These are phyloP conservation scores for Nowickia ferox DNA, from an alignment of 2,888 invertebrate genomes.

Conservation along the genomic window DNA sequence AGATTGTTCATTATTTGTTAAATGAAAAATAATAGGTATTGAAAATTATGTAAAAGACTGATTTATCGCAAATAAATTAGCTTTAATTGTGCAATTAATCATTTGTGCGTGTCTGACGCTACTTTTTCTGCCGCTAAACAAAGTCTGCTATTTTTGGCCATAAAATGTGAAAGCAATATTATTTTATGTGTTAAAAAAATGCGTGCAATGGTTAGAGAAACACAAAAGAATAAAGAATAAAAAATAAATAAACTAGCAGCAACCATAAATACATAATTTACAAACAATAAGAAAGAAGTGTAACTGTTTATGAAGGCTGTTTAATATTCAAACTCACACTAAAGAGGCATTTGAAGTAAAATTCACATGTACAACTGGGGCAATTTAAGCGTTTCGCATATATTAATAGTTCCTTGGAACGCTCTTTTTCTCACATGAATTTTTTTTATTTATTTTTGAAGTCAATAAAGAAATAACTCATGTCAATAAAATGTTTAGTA, in stretches of 20 bases:
- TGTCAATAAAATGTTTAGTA: conserved; percentile 6
- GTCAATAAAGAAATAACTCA: conserved; percentile 14
- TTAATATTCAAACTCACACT: conserved; percentile 42
- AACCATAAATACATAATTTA: conserved; percentile 59
- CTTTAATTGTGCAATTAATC: conserved; percentile 79
- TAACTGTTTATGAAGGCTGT: conserved; percentile 52
- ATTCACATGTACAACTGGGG: neutral
- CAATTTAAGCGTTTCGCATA: neutral
- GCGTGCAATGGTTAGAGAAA: conserved; percentile 29
- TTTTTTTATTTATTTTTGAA: neutral
- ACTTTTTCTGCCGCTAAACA: conserved; percentile 9
- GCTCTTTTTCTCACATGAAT: neutral
- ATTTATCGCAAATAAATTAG: conserved; percentile 80
- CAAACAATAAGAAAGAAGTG: conserved; percentile 54
- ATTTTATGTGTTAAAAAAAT: conserved; percentile 32
- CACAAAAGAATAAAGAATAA: conserved; percentile 13
- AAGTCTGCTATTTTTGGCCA: conserved; percentile 28
- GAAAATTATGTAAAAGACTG: conserved; percentile 73
- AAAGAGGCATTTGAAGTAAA: neutral
- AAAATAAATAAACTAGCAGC: conserved; percentile 6
- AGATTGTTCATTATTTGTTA: neutral
- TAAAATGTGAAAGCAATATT: conserved; percentile 21
- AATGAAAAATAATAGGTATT: conserved; percentile 1
- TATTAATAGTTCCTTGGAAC: neutral
- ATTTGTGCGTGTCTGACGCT: conserved; percentile 66